Evolutionary conservation across 2,113 vertebrate genomes (phyloP), one percentile per base, ranked within the genome.

Genomic region (Perognathus longimembris): DNA sequence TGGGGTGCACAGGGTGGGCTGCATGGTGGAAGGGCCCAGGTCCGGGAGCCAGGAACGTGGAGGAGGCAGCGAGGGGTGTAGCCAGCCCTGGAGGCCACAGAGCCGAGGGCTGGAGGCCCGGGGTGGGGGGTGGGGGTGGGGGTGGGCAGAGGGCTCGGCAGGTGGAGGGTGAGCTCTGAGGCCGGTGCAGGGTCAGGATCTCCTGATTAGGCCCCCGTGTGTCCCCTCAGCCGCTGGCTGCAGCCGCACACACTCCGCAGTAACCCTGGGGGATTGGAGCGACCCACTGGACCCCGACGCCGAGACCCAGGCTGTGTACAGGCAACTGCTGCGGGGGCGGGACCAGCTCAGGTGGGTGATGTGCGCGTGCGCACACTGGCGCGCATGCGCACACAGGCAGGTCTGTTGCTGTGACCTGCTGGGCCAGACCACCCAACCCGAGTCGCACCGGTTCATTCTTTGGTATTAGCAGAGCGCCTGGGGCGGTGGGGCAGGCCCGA

Each of bases 181-280:
- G 28, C 2, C 1, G 34, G 67, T 5, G 21, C 34, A 22, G 50
- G 15, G 50, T 15, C 50, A 38, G 77, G 40, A 6, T 21, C 20
- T 18, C 14, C 70, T 54, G 67, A 77, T 7, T 8, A n/a, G 59
- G 57, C 57, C 20, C 20, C 0, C 5, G 4, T 0, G 14, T 88
- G 77, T 81, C 7, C 28, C 71, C 20, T 64, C 80, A 95, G 95
- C 94, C 12, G 84, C 45, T 0, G 99, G 99, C 22, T 99, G 99
- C 97, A 99, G 99, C 97, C 97, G 98, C 83, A 99, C 99, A 4
- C 99, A 99, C 97, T 98, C 98, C 3, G 98, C 99, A 0, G 98
- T 99, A 96, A 99, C 98, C 8, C 97, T 99, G 67, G 98, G 98
- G 0, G 99, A 99, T 96, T 99, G 99, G 98, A 99, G 98, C 9